A percentile compares a stretch with the other conserved stretches of the same genome.
Conservation (phyloP, 1,140 invertebrate species). For the Caerostris extrusa region DNA sequence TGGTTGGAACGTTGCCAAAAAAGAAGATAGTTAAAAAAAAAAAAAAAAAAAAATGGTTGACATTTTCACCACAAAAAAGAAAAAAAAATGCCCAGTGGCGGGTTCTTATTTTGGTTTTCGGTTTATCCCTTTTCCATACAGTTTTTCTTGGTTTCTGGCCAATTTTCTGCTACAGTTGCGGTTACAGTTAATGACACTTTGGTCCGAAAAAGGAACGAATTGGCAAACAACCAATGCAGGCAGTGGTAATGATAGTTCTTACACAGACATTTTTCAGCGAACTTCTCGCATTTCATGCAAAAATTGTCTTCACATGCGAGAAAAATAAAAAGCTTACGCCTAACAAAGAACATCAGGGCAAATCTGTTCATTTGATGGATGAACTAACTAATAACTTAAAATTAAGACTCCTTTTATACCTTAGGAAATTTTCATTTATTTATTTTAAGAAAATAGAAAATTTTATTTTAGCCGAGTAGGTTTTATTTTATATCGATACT, state of each 20-base stretch:
- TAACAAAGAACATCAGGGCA: neutral
- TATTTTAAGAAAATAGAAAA: neutral
- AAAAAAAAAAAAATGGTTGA: too few relatives aligned
- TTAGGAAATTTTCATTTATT: too few relatives aligned
- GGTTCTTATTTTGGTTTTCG: slow-evolving; percentile 19
- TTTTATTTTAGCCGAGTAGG: neutral
- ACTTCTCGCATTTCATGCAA: neutral
- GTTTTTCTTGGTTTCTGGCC: slow-evolving; percentile 13
- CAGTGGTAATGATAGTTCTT: slow-evolving; percentile 24
- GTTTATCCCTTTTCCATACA: neutral
- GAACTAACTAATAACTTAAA: too few relatives aligned
- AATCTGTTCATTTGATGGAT: too few relatives aligned
- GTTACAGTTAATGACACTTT: slow-evolving; percentile 6
- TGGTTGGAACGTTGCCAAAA: neutral
- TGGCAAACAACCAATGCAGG: slow-evolving; percentile 29
- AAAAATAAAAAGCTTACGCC: neutral
- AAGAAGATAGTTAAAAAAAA: neutral
- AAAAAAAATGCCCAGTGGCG: neutral
- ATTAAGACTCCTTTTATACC: too few relatives aligned
- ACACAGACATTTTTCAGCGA: neutral
- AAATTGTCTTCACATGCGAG: neutral
- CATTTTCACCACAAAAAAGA: too few relatives aligned
- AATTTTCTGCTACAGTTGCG: slow-evolving; percentile 5
- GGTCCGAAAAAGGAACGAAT: neutral
- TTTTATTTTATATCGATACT: too few relatives aligned